Base-by-base conservation (phyloP, 2,888 invertebrate species). In the Alsophila aescularia region DNA sequence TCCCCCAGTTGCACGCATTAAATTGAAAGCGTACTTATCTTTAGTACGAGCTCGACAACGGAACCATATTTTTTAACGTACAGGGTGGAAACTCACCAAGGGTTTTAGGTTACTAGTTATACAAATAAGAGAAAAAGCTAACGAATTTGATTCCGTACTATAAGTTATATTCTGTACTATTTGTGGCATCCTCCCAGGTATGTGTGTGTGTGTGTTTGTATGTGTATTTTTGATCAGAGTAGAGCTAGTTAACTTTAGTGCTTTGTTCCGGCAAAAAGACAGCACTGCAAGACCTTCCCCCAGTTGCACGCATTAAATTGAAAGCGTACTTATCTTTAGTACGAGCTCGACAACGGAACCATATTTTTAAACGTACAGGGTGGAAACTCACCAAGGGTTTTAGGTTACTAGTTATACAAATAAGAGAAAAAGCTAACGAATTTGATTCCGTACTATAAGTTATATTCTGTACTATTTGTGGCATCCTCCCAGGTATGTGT, bases 11-110 rank as follows among this genome's bases (percentile, higher is more conserved):
- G 42, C 32, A 44, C 50, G 41, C 58, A 58, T 66, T 60, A 66
- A 62, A 66, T 58, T 61, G 58, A 65, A 60, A 59, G 59, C 59
- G 55, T 61, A 60, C 65, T 66, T 66, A 63, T 58, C 58, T 62
- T 36, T 56, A 47, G 40, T 48, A 43, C 39, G 45, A 45, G 52
- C 52, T 58, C 49, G 50, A 50, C 51, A 56, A 57, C 44, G 37
- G 42, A 43, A 41, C 42, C 41, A 47, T 56, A 52, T 64, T 64
- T 60, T 56, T 60, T 52, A 51, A 51, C 52, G 49, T 40, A 42
- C 29, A 40, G 31, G 41, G 40, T 50, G 31, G 13, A 45, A 41
- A 50, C 45, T 24, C 55, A 56, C 55, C 8, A 12, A 12, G 27
- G 16, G 5, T 13, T 13, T 32, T 6, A 32, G 7, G 7, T 24